These are phyloP conservation scores for Mormyrus hasselquistii DNA, from an alignment of 2,797 vertebrate species.

Conservation along the genomic window DNA sequence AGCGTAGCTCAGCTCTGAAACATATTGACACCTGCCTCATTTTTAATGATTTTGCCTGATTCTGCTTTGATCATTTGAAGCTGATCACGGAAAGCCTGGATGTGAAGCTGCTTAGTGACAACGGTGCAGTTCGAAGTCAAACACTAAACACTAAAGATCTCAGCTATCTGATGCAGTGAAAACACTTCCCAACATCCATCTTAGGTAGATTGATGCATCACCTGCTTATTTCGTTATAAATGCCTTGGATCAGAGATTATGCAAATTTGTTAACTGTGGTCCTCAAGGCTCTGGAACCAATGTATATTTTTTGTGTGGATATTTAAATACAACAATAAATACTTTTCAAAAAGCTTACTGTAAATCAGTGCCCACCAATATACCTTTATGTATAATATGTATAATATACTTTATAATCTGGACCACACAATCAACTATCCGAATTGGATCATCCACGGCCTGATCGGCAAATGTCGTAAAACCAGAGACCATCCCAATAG, in stretches of 20 bases:
- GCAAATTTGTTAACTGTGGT: not conserved
- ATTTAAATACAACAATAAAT: constrained; percentile 3
- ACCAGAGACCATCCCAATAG: not conserved
- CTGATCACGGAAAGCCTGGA: not conserved
- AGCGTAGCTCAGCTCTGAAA: not conserved
- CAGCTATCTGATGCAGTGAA: not conserved
- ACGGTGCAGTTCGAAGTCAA: not conserved
- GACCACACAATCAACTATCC: not conserved
- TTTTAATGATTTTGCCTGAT: not conserved
- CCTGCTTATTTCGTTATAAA: not conserved
- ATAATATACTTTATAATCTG: not conserved
- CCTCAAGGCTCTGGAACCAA: not conserved
- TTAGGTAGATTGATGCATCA: not conserved
- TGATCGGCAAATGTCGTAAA: not conserved
- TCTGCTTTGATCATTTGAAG: not conserved
- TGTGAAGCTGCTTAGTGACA: not conserved
- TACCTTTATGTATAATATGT: not conserved
- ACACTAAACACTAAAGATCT: not conserved
- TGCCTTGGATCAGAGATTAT: not conserved
- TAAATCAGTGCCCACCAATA: not conserved
- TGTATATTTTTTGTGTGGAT: not conserved
- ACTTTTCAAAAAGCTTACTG: not conserved
- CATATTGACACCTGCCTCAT: not conserved
- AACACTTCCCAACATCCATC: not conserved
- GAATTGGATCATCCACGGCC: not conserved